Evolutionary conservation across 2,888 invertebrate genomes (phyloP).

Genomic region (Xanthia togata): DNA sequence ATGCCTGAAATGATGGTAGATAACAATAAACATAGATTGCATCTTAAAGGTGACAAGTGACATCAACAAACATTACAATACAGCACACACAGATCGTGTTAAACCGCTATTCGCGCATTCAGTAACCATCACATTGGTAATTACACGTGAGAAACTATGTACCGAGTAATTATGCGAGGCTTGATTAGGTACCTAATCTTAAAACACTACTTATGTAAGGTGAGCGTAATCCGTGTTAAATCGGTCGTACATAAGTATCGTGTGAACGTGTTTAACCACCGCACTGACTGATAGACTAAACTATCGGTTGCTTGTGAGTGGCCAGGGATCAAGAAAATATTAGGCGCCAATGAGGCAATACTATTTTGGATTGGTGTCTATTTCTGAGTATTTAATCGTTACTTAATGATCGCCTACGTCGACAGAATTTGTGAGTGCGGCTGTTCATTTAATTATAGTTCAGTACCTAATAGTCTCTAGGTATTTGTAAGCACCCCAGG

Average conservation of each 20-base stretch:
- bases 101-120: slow-evolving; percentile 33
- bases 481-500: slow-evolving; percentile 15
- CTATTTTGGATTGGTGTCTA: not conserved
- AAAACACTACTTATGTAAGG: slow-evolving; percentile 37
- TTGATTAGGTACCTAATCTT: slow-evolving; percentile 63
- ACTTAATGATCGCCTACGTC: not conserved
- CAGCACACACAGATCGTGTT: slow-evolving; percentile 11
- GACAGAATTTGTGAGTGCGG: not conserved
- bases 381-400: not conserved
- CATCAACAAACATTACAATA: slow-evolving; percentile 13
- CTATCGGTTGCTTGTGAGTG: not conserved
- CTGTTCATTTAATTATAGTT: slow-evolving; percentile 55
- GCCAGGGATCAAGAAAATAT: not conserved
- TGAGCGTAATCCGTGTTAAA: slow-evolving; percentile 55
- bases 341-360: not conserved
- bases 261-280: slow-evolving; percentile 10
- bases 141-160: slow-evolving; percentile 36
- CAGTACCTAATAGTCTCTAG: slow-evolving; percentile 27
- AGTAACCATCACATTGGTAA: slow-evolving; percentile 27
- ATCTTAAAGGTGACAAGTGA: slow-evolving; percentile 13
- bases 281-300: not conserved
- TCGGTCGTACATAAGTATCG: slow-evolving; percentile 20
- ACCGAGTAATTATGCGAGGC: slow-evolving; percentile 56
- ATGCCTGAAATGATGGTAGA: slow-evolving; percentile 5
- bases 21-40: slow-evolving; percentile 13